Conservation (phyloP, 2,797 vertebrate genomes). For the Philypnodon macrostomus region DNA sequence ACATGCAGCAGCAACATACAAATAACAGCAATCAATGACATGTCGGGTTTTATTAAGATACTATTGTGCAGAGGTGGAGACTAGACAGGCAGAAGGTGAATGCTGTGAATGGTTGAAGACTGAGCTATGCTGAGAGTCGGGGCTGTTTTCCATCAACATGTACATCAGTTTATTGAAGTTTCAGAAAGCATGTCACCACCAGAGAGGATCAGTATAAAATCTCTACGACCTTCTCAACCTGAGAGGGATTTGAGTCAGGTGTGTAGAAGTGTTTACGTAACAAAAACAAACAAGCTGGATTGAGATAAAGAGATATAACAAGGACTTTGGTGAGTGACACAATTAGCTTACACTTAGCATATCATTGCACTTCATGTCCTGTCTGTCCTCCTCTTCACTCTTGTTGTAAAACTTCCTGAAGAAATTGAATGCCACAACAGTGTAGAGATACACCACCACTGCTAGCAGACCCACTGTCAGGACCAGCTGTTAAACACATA, state of each 20-base stretch:
- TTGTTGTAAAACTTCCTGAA: slow-evolving; percentile 80
- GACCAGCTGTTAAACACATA: slow-evolving; percentile 57
- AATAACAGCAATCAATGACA: slow-evolving; percentile 18
- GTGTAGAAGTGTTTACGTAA: slow-evolving; percentile 25
- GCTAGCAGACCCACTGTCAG: slow-evolving; percentile 76
- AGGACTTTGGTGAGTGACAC: neutral
- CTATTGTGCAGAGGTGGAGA: slow-evolving; percentile 34
- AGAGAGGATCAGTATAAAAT: slow-evolving; percentile 46
- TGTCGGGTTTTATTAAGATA: slow-evolving; percentile 40
- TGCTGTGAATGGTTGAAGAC: slow-evolving; percentile 45
- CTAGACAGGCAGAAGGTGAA: slow-evolving; percentile 23
- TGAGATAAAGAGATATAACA: neutral
- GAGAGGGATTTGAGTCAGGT: slow-evolving; percentile 19
- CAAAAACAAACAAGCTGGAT: slow-evolving; percentile 27
- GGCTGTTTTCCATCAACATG: slow-evolving; percentile 39
- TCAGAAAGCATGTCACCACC: slow-evolving; percentile 25
- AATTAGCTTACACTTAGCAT: slow-evolving; percentile 75
- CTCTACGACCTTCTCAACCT: slow-evolving; percentile 11
- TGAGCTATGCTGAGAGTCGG: slow-evolving; percentile 29
- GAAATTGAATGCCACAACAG: slow-evolving; percentile 80
- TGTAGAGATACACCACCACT: slow-evolving; percentile 81
- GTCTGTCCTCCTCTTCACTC: slow-evolving; percentile 59
- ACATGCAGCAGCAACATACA: neutral
- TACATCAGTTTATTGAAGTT: slow-evolving; percentile 50
- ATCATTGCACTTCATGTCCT: slow-evolving; percentile 80